Evolutionary conservation across 2,888 invertebrate genomes (phyloP), one percentile per base, ranked within the genome.

Genomic region (Synanthedon tipuliformis): DNA sequence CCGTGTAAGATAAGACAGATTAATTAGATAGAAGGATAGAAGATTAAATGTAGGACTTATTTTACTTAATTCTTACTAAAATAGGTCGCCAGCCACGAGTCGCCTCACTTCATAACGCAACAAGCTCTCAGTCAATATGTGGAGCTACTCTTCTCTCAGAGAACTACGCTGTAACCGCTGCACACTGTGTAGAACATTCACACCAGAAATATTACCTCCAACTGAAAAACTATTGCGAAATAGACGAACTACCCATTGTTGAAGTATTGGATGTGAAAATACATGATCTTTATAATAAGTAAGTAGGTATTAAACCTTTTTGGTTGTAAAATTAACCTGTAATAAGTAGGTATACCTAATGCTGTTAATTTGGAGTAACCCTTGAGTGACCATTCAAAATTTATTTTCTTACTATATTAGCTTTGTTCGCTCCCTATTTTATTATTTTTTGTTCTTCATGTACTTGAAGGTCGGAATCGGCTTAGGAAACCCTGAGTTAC

Each of bases 81-180:
- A 18, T 60, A 88, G 88, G 80, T 45, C 63, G 61, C 1, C 73
- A 77, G 53, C 74, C 75, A 11, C 68, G 75, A 12, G 70, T 81
- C 15, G 77, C 65, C 23, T 85, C 87, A 7, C 63, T 88, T 51
- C 69, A 74, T 16, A 78, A 81, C 57, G 60, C 72, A 3, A 69
- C 59, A 27, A 68, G 53, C n/a, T 54, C 55, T 5, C 57, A 68
- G 7, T 87, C 86, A 55, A 56, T 82, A 3, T 88, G 88, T 55
- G 86, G 85, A 0, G 78, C 78, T 2, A 73, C 75, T 1, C 53
- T 87, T 1, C 56, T 88, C 4, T 69, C 78, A 2, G 57, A 65
- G 5, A 52, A 67, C 2, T 66, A 62, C 40, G 82, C 83, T 0
- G 27, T 87, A 45, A 87, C 88, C 4, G 83, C 86, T 1, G 87